Base-by-base conservation (phyloP, 2,888 invertebrate species). In the Disparrhopalites patrizii region DNA sequence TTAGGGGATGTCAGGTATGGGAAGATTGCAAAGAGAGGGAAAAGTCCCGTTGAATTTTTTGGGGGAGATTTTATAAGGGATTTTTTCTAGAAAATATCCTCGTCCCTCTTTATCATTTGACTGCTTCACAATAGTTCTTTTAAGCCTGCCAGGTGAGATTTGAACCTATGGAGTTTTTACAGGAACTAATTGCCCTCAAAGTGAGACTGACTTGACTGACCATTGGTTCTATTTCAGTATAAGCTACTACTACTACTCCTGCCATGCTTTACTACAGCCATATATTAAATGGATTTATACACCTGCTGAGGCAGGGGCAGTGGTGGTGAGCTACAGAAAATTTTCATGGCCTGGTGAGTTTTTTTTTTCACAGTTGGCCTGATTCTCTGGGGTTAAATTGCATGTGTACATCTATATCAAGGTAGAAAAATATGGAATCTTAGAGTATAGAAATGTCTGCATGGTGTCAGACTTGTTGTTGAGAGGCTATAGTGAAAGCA, bases 291-390 rank as follows among this genome's bases (percentile, higher is more conserved):
- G 27, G 33, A 55, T 55, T 31, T 36, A 31, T 55, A 33, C 31
- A 50, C 2, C 8, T 13, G 13, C 36, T 36, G 10, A 10, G 5
- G 20, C 47, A 47, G 10, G n/a, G 10, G 28, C 54, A 55, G 30
- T 28, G n/a, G 43, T 43, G 43, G 25, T n/a, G n/a, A 57, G 23
- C 31, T 27, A 40, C 18, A 25, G 23, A 13, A 40, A 57, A 68
- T 8, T 18, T 50, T 62, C 66, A 66, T 66, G 66, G 66, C 55
- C 62, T 28, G 62, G 30, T 62, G 56, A 51, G 54, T 61, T 30
- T n/a, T n/a, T n/a, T n/a, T n/a, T n/a, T 60, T 51, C 55, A 66
- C 61, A 65, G 36, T 51, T 66, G 66, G 56, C 62, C 66, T 66
- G 62, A 66, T 66, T 66, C 57, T 55, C 30, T 54, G 47, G 62